A percentile compares a stretch with the other conserved stretches of the same genome.
phyloP scores from a whole-genome alignment of 2,888 invertebrate species.

The Tachina grossa region DNA sequence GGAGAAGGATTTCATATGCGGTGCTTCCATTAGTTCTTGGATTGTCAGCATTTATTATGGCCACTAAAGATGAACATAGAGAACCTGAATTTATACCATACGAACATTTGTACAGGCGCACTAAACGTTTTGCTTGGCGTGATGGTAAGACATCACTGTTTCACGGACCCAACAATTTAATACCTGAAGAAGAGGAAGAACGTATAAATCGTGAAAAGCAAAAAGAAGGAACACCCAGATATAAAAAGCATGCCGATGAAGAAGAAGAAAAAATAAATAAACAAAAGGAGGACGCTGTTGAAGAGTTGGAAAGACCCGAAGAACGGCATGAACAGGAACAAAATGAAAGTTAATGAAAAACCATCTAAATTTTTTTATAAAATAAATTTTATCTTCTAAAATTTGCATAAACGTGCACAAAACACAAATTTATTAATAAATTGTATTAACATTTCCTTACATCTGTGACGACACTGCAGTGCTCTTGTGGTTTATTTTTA shows the following conservation, averaged over 20 bases:
- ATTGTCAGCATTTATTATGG: constrained; percentile 53
- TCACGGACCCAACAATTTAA: constrained; percentile 91
- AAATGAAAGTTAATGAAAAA: background rate
- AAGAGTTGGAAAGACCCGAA: constrained; percentile 47
- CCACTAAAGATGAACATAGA: constrained; percentile 35
- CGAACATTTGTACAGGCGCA: constrained; percentile 86
- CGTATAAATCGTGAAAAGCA: constrained; percentile 54
- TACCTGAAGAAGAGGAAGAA: constrained; percentile 84
- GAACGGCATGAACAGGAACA: constrained; percentile 57
- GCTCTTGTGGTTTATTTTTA: constrained; percentile 76
- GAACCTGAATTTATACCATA: constrained; percentile 87
- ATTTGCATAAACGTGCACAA: background rate
- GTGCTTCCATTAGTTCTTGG: constrained; percentile 53
- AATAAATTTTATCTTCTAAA: constrained; percentile 11
- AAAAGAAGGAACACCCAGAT: constrained; percentile 33
- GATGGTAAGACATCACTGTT: constrained; percentile 92
- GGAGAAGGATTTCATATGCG: constrained; percentile 33
- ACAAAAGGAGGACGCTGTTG: constrained; percentile 41
- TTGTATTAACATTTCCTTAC: constrained; percentile 76
- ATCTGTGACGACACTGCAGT: constrained; percentile 76
- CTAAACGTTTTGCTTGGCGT: constrained; percentile 95
- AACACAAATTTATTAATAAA: background rate
- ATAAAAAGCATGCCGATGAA: constrained; percentile 20
- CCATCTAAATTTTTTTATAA: background rate
- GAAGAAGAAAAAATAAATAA: constrained; percentile 60